These are phyloP conservation scores for Stenoptilia bipunctidactyla DNA, from an alignment of 2,888 invertebrate genomes.

Conservation along the genomic window DNA sequence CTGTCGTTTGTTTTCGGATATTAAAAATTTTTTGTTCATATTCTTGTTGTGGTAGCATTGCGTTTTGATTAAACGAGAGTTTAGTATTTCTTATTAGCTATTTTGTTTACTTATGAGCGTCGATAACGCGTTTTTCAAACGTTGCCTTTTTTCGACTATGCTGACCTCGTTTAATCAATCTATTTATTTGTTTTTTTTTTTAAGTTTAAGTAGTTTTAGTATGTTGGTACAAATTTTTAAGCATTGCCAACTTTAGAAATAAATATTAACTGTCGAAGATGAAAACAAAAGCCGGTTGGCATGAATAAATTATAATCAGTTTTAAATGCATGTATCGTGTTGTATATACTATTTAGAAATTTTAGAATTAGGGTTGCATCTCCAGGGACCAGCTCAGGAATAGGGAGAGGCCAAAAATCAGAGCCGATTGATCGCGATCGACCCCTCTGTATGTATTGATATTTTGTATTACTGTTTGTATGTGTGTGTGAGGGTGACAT, in stretches of 20 bases:
- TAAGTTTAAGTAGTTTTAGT: neutral
- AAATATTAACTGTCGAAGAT: neutral
- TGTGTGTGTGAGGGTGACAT: constrained; percentile 20
- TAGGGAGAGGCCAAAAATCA: constrained; percentile 40
- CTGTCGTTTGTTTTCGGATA: constrained; percentile 25
- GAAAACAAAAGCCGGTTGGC: no score
- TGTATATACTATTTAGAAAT: constrained; percentile 28
- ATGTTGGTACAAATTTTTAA: neutral
- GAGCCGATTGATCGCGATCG: constrained; percentile 25
- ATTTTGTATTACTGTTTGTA: constrained; percentile 14
- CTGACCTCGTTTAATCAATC: no score
- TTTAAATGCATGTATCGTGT: constrained; percentile 31
- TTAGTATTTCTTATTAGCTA: neutral
- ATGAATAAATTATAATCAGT: constrained; percentile 18
- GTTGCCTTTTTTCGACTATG: no score
- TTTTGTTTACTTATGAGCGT: constrained; percentile 1
- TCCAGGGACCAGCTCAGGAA: constrained; percentile 35
- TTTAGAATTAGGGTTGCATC: constrained; percentile 10
- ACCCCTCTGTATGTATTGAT: no score
- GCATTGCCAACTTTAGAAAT: neutral
- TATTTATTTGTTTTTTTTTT: no score
- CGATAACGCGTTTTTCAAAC: no score
- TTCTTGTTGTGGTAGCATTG: neutral
- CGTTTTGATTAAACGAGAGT: neutral
- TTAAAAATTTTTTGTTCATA: constrained; percentile 10